phyloP scores from a whole-genome alignment of 2,113 vertebrate genomes.

The Lepisosteus oculatus region DNA sequence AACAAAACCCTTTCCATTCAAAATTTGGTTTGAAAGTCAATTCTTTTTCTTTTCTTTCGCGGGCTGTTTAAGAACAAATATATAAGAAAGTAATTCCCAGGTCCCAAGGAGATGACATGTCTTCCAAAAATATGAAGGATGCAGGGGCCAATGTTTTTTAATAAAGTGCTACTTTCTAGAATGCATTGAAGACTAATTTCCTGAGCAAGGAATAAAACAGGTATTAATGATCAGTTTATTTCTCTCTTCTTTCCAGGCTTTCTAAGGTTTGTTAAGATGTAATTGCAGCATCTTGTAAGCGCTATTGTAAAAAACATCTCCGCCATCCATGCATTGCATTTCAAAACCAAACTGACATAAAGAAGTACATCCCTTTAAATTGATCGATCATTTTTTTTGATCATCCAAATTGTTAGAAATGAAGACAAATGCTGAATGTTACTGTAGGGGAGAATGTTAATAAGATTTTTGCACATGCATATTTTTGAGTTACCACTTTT shows the following conservation, averaged over 20 bases:
- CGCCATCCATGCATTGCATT: no score
- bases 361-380: no score
- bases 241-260: slow-evolving; percentile 39
- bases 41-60: slow-evolving; percentile 38
- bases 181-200: slow-evolving; percentile 42
- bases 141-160: slow-evolving; percentile 10
- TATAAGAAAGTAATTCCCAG: slow-evolving; percentile 39
- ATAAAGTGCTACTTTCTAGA: slow-evolving; percentile 26
- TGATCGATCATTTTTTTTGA: no score
- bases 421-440: no score
- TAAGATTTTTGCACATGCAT: no score
- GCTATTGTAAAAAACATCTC: no score
- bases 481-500: no score
- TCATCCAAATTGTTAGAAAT: no score
- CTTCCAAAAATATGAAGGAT: neutral
- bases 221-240: neutral
- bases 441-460: no score
- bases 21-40: slow-evolving; percentile 59
- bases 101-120: slow-evolving; percentile 8
- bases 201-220: slow-evolving; percentile 16
- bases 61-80: slow-evolving; percentile 47
- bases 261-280: slow-evolving; percentile 15
- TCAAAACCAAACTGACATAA: no score
- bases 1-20: slow-evolving; percentile 50
- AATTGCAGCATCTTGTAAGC: no score